Percentiles rank a stretch among this genome's conserved stretches.
phyloP scores from a whole-genome alignment of 2,888 invertebrate species.

The Xestobium rufovillosum region DNA sequence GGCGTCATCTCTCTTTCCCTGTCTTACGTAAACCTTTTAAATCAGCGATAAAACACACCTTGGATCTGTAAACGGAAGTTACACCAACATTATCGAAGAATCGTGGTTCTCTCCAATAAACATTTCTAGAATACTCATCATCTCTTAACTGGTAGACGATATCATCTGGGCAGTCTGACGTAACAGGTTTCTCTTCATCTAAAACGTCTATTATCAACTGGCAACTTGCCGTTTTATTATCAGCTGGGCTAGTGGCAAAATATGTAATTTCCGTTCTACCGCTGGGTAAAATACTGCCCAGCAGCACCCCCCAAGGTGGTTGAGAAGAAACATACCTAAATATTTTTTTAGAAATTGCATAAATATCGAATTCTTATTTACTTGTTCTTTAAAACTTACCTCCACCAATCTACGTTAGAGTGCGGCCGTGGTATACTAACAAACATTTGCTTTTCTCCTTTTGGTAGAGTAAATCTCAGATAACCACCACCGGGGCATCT shows the following conservation, averaged over 20 bases:
- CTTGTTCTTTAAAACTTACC: conserved; percentile 36
- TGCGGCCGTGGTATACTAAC: conserved; percentile 50
- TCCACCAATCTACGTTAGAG: conserved; percentile 59
- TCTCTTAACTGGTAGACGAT: conserved; percentile 50
- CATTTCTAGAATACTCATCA: conserved; percentile 48
- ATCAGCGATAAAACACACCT: conserved; percentile 40
- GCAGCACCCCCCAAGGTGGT: conserved; percentile 55
- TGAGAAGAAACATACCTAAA: conserved; percentile 51
- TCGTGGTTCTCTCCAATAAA: conserved; percentile 59
- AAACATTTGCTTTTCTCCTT: conserved; percentile 43
- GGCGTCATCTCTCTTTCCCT: too few relatives aligned
- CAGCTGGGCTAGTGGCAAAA: conserved; percentile 49
- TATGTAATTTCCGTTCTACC: conserved; percentile 55
- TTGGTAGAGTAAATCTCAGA: conserved; percentile 49
- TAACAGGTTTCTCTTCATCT: conserved; percentile 51
- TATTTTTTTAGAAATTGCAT: conserved; percentile 13
- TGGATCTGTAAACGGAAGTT: conserved; percentile 52
- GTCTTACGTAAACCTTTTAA: conserved; percentile 5
- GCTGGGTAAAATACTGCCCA: conserved; percentile 51
- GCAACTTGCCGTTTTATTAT: conserved; percentile 50
- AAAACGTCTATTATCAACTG: conserved; percentile 52
- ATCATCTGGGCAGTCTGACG: conserved; percentile 54
- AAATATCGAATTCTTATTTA: conserved; percentile 11
- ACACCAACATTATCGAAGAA: conserved; percentile 54
- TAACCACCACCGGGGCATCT: conserved; percentile 52